Evolutionary conservation across 2,797 vertebrate species (phyloP), one percentile per base, ranked within the genome.

Genomic region (Labeo calbasu): DNA sequence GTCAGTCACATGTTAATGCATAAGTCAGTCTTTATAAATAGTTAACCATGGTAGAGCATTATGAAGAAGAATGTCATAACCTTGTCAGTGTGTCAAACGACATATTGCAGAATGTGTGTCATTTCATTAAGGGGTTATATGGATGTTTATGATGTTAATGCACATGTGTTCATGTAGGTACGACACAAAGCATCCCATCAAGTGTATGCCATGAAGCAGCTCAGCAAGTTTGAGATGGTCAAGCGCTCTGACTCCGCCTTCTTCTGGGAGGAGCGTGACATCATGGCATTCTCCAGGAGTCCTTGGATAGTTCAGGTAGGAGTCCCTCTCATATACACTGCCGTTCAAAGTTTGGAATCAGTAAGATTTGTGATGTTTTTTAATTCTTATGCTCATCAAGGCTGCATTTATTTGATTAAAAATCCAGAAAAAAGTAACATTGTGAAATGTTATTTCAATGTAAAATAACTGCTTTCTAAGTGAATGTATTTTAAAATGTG

Each of bases 181-280:
- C 97, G 98, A 84, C 98, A 99, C 93, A 99, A 98, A 93, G 93
- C 92, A 85, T 97, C 98, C 7, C 94, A 95, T 90, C 96, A 96
- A 70, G 98, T 98, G 77, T 99, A 98, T 85, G 98, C 98, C 86
- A 99, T 99, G 98, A 99, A 99, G 92, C 95, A 97, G 87, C 97
- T 99, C 88, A 99, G 94, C 94, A 99, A 99, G 91, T 99, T 99
- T 92, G 98, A 99, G 94, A 99, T 99, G 98, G 97, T 99, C 92
- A 99, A 99, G 92, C 95, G 98, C 85, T 99, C 98, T 4, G 98
- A 99, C 92, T 99, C 98, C 0, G 98, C 98, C 86, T 99, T 99
- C 93, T 99, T 98, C 93, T 99, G 98, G 97, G 98, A 99, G 93
- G 98, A 99, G 91, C 95, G 98, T 90, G 96, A 99, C 94, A 99